Base-by-base conservation (phyloP, 2,888 invertebrate species). In the Anagyrus pseudococci region DNA sequence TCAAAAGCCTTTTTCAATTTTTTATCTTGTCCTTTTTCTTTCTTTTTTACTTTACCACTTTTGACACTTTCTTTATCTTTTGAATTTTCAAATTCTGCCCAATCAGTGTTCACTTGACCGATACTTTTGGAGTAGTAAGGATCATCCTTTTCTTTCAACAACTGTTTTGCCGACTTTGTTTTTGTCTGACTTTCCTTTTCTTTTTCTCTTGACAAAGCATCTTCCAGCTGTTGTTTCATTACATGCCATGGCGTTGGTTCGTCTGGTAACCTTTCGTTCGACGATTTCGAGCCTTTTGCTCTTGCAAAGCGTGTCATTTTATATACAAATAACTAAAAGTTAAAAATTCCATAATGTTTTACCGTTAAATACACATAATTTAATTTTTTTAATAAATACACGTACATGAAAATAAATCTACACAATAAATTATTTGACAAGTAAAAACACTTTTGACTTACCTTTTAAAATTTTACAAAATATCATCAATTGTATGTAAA, bases 301-400 rank as follows among this genome's bases (percentile, higher is more conserved):
- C 91, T 83, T 25, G 91, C 88, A 83, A 88, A 91, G 69, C 91
- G 83, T 4, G 90, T 91, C 91, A 92, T 91, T 71, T 71, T 75
- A 57, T 47, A 4, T 1, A 41, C 17, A 26, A 41, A 44, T 7
- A 19, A 33, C 22, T 44, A 43, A 33, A 26, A n/a, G 19, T 29
- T 41, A n/a, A 41, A 8, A 41, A 41, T 46, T 8, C 20, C 4
- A 22, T 46, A 10, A 46, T 46, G 10, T 33, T 33, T 13, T 33
- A 8, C 33, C 33, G 33, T 33, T 6, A 33, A 33, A 13, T 33
- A 33, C 8, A n/a, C n/a, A n/a, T n/a, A n/a, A n/a, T n/a, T n/a
- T n/a, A n/a, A n/a, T n/a, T n/a, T n/a, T n/a, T n/a, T n/a, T n/a
- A n/a, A n/a, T n/a, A n/a, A n/a, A n/a, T n/a, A n/a, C n/a, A n/a